Base-by-base conservation (phyloP, 2,888 invertebrate species). In the Apeira syringaria region DNA sequence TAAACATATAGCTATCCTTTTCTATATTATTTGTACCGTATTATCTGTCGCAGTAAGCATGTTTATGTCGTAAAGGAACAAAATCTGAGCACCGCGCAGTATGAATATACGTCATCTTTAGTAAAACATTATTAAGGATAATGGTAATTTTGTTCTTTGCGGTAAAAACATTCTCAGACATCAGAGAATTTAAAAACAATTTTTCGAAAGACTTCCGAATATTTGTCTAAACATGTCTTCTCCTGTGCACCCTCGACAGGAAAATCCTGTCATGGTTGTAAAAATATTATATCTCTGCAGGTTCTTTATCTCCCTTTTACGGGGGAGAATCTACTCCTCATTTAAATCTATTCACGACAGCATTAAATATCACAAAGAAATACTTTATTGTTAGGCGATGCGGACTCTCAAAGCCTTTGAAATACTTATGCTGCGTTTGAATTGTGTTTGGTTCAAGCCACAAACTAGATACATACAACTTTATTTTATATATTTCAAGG, bases 381-480 rank as follows among this genome's bases (percentile, higher is more conserved):
- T 58, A 55, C 56, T 63, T 68, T 53, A 60, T 63, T 64, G 57
- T 61, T 61, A 43, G 33, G 50, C 49, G 42, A 41, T 4, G 30
- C 44, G 49, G 53, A 54, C 31, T 56, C 58, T 55, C 55, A 61
- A 60, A 62, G 53, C 50, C 55, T 54, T 64, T 67, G 44, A 60
- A 65, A 50, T 47, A 37, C 50, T 47, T 51, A 39, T 44, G 45
- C 50, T 45, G 45, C 50, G 48, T 46, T 48, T 40, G 41, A 48
- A 32, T 36, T 28, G 40, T 41, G 47, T 17, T 29, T 43, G 41
- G 50, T 42, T 22, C 38, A 32, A 48, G 8, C 15, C n/a, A n/a
- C n/a, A n/a, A n/a, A n/a, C n/a, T n/a, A n/a, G n/a, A n/a, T n/a
- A n/a, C n/a, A n/a, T n/a, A n/a, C n/a, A n/a, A n/a, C n/a, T n/a